phyloP scores from a whole-genome alignment of 2,113 vertebrate species.

The Camelus dromedarius region DNA sequence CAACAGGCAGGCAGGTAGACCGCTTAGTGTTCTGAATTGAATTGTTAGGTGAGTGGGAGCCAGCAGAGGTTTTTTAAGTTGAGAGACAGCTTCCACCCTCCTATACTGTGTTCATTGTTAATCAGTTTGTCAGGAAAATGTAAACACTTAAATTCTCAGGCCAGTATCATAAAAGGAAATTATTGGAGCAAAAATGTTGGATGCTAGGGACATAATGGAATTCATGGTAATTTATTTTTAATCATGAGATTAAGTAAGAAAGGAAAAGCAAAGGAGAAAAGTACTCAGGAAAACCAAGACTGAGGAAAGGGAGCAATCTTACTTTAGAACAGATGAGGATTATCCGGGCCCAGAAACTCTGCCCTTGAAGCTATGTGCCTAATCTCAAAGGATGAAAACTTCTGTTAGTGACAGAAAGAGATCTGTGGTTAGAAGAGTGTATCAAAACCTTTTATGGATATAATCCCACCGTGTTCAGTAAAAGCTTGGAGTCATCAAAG shows the following conservation, averaged over 20 bases:
- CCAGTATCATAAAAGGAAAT: background rate
- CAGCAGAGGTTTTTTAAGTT: background rate
- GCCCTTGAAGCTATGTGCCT: background rate
- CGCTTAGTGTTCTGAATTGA: background rate
- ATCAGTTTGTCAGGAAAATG: background rate
- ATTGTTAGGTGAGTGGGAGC: rapidly evolving
- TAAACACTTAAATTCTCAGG: background rate
- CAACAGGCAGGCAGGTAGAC: background rate
- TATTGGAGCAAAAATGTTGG: background rate
- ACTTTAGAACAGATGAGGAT: background rate
- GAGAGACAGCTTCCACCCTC: background rate
- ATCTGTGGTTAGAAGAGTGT: background rate
- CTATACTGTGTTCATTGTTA: background rate
- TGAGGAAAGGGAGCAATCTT: background rate
- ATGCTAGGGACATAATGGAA: background rate
- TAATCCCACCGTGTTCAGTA: background rate
- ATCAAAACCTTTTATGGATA: background rate
- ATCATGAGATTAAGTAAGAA: background rate
- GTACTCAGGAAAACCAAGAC: background rate
- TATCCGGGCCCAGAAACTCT: background rate
- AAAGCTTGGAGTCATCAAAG: background rate
- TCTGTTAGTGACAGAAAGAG: background rate
- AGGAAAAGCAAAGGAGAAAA: background rate
- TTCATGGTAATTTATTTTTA: background rate
- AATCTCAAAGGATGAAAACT: background rate